A percentile compares a stretch with the other conserved stretches of the same genome.
Evolutionary conservation across 2,797 vertebrate species (phyloP).

Genomic region (Urocyon cinereoargenteus): DNA sequence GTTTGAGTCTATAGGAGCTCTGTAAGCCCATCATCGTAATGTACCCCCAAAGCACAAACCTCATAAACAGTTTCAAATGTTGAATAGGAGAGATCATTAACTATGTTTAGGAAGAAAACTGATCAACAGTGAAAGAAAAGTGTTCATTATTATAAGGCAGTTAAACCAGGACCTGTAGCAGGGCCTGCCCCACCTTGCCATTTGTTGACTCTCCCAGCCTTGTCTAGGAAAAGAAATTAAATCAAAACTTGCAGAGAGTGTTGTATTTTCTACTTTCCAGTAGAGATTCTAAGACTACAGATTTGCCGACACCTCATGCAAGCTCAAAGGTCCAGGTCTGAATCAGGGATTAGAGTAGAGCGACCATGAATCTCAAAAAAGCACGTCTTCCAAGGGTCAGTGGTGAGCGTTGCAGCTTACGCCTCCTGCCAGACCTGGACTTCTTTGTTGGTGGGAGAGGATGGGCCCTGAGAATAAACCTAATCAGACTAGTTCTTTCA

Average conservation of each 20-base stretch:
- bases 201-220: neutral
- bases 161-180: neutral
- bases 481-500: neutral
- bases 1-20: neutral
- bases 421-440: rapidly evolving
- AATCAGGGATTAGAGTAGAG: neutral
- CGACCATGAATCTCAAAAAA: rapidly evolving
- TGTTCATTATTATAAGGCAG: neutral
- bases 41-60: neutral
- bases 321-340: neutral
- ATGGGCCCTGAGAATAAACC: neutral
- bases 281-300: neutral
- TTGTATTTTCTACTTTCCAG: neutral
- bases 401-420: neutral
- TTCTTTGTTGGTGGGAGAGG: neutral
- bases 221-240: neutral
- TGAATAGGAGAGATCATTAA: neutral
- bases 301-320: neutral
- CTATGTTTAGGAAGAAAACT: constrained; percentile 28
- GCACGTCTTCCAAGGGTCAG: too few relatives aligned
- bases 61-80: constrained; percentile 16
- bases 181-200: neutral
- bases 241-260: neutral
- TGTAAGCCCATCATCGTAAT: neutral
- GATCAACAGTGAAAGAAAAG: neutral